phyloP scores from a whole-genome alignment of 2,797 vertebrate genomes.

The Dicrostonyx torquatus region DNA sequence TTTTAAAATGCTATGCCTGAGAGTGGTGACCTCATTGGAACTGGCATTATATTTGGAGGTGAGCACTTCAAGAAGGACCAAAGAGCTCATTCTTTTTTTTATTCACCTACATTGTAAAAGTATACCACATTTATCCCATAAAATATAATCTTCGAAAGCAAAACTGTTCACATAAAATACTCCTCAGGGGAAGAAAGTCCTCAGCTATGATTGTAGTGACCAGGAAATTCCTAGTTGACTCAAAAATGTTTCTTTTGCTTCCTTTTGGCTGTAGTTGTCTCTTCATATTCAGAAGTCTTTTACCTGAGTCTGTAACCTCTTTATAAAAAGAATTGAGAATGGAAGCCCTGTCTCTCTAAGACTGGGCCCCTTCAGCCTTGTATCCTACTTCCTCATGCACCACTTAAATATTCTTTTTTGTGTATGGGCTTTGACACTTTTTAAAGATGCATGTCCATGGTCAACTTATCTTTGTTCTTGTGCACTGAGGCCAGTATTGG shows the following conservation, averaged over 20 bases:
- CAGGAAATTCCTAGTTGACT: background rate
- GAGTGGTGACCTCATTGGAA: background rate
- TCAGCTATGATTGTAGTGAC: background rate
- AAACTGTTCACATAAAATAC: background rate
- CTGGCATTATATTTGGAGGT: background rate
- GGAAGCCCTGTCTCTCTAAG: background rate
- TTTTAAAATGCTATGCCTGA: background rate
- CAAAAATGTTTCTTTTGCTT: background rate
- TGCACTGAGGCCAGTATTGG: background rate
- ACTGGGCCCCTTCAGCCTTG: background rate
- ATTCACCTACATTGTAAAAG: background rate
- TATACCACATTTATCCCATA: background rate
- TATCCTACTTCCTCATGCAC: background rate
- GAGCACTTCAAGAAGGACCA: background rate
- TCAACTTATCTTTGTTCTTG: background rate
- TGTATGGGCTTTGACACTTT: background rate
- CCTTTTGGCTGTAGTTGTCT: background rate
- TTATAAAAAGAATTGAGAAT: background rate
- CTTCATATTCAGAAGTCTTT: constrained; percentile 6
- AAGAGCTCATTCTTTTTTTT: background rate
- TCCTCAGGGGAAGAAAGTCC: background rate
- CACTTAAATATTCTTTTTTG: background rate
- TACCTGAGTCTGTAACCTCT: background rate
- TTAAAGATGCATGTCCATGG: background rate
- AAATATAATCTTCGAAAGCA: background rate